A percentile compares a stretch with the other conserved stretches of the same genome.
Conservation (phyloP, 2,797 vertebrate species). For the Tapirus indicus region DNA sequence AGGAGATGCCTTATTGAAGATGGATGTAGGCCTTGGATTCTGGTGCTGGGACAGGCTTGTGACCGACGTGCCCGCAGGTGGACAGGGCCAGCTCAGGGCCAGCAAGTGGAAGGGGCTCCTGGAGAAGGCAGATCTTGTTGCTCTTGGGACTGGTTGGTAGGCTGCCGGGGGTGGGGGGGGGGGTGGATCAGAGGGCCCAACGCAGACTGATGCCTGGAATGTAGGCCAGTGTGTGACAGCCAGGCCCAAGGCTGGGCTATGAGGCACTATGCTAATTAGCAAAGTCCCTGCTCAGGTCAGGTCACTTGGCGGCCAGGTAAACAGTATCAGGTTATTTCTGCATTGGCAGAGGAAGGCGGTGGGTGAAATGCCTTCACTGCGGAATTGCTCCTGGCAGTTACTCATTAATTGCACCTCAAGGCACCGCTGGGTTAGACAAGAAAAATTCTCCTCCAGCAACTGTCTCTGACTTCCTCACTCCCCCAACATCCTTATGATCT, state of each 20-base stretch:
- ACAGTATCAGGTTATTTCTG: conserved; percentile 49
- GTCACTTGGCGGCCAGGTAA: conserved; percentile 51
- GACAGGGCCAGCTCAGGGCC: neutral
- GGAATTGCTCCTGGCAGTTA: conserved; percentile 10
- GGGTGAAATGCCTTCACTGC: neutral
- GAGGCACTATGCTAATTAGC: conserved; percentile 38
- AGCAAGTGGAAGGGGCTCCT: neutral
- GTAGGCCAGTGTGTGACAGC: neutral
- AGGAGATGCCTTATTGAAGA: neutral
- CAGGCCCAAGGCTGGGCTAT: neutral
- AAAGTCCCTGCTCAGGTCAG: neutral
- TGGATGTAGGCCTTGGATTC: neutral
- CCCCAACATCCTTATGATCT: neutral
- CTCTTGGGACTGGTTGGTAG: neutral
- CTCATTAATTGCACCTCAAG: conserved; percentile 56
- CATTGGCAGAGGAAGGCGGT: neutral
- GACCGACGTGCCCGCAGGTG: neutral
- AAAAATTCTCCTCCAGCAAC: neutral
- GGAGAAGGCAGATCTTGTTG: neutral
- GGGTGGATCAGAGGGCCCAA: neutral
- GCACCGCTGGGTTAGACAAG: neutral
- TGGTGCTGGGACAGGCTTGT: neutral
- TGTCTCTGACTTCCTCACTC: neutral
- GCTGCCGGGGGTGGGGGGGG: neutral
- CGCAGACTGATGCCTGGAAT: neutral